Conservation (phyloP, 1,140 invertebrate genomes). For the Parapsyche elsis region DNA sequence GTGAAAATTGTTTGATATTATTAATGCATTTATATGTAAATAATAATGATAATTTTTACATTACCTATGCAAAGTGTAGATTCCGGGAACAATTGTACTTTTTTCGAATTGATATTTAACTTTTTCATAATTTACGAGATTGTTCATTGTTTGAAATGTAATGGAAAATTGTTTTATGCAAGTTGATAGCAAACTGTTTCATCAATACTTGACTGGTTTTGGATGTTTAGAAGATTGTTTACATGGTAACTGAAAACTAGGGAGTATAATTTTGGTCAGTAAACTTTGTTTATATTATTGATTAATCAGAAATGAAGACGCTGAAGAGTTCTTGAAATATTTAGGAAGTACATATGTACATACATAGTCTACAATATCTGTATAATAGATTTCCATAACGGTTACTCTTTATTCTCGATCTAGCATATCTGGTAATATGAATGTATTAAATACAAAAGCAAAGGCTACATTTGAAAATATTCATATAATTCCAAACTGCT, state of each 20-base stretch:
- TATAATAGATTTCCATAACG: no score
- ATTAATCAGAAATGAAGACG: no score
- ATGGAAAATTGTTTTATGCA: background rate
- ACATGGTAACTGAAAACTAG: conserved; percentile 6
- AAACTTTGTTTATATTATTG: no score
- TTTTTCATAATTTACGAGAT: conserved; percentile 26
- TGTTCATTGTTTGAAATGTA: background rate
- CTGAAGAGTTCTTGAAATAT: no score
- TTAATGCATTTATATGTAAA: background rate
- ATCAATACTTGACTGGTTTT: background rate
- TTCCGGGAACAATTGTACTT: conserved; percentile 47
- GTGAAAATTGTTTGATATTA: background rate
- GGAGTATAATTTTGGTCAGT: no score
- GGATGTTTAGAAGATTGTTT: background rate
- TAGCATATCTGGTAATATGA: no score
- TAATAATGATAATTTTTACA: background rate
- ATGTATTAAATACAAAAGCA: no score
- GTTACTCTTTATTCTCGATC: no score
- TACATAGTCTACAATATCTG: no score
- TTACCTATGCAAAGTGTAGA: conserved; percentile 53
- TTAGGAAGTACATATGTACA: no score
- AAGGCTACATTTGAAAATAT: no score
- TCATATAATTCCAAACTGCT: no score
- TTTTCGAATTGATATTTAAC: conserved; percentile 50
- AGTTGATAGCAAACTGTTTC: background rate